Percentiles rank a stretch among this genome's conserved stretches.
Evolutionary conservation across 2,797 vertebrate genomes (phyloP).

Genomic region (Macropodus opercularis): DNA sequence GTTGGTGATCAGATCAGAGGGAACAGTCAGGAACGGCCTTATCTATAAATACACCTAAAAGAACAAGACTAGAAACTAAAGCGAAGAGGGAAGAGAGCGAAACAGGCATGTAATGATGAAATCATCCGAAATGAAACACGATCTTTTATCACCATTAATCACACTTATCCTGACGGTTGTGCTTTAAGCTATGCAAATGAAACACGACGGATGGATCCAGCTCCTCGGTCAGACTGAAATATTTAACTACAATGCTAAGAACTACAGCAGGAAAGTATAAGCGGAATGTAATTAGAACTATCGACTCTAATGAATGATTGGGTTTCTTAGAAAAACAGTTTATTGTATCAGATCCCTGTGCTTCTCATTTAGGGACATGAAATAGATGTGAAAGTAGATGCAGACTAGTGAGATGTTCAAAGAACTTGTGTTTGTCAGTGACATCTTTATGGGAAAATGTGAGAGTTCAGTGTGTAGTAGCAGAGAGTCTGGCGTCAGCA

Average conservation of each 20-base stretch:
- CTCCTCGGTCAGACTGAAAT: slow-evolving; percentile 18
- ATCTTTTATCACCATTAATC: slow-evolving; percentile 29
- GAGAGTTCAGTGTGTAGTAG: not conserved
- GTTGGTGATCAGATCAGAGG: slow-evolving; percentile 21
- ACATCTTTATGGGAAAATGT: not conserved
- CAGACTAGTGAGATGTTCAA: not conserved
- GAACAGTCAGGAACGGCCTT: slow-evolving; percentile 4
- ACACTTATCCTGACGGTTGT: slow-evolving; percentile 25
- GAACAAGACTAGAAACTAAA: slow-evolving; percentile 14
- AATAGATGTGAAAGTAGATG: slow-evolving; percentile 12
- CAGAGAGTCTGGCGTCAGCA: slow-evolving; percentile 8
- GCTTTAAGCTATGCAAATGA: slow-evolving; percentile 14
- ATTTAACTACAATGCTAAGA: slow-evolving; percentile 13
- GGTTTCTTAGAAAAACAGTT: slow-evolving; percentile 35
- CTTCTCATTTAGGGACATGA: too few species aligned
- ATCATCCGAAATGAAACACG: slow-evolving; percentile 37
- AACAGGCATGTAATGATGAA: slow-evolving; percentile 36
- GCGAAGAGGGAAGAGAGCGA: slow-evolving; percentile 4
- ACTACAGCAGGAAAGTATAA: slow-evolving; percentile 18
- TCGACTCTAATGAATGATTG: slow-evolving; percentile 49
- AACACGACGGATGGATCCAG: not conserved
- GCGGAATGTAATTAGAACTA: slow-evolving; percentile 53
- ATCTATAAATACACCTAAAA: slow-evolving; percentile 20
- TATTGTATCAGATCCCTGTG: too few species aligned
- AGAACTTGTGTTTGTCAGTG: not conserved